Percentiles rank a stretch among this genome's conserved stretches.
Evolutionary conservation across 2,113 vertebrate genomes (phyloP).

Genomic region (Illadopsis cleaveri): DNA sequence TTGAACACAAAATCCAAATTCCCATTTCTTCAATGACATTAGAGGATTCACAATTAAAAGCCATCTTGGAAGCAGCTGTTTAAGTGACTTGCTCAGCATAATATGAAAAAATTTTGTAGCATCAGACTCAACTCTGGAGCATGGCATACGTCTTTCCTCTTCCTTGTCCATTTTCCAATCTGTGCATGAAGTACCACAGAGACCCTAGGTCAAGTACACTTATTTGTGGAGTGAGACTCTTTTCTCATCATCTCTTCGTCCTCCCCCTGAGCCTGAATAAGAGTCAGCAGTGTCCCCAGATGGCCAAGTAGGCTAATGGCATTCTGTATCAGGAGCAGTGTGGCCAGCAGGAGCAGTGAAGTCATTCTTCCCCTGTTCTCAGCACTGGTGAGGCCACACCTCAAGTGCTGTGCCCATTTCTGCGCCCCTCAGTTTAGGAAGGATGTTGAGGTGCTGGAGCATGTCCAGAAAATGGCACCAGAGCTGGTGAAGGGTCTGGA

Average conservation of each 20-base stretch:
- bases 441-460: accelerated
- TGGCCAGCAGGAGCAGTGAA: background rate
- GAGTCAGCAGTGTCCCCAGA: background rate
- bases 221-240: background rate
- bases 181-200: accelerated
- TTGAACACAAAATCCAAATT: background rate
- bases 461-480: background rate
- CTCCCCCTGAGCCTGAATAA: background rate
- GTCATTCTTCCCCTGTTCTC: background rate
- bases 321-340: background rate
- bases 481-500: background rate
- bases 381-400: accelerated
- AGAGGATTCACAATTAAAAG: background rate
- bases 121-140: background rate
- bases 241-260: background rate
- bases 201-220: accelerated
- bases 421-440: background rate
- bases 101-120: background rate
- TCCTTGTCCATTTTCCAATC: background rate
- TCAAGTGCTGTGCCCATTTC: background rate
- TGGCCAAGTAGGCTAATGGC: background rate
- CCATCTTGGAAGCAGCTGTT: background rate
- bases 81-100: background rate
- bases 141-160: background rate
- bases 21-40: background rate